These are phyloP conservation scores for Drosophila navojoa DNA, from an alignment of 1,140 invertebrate genomes.

Conservation along the genomic window DNA sequence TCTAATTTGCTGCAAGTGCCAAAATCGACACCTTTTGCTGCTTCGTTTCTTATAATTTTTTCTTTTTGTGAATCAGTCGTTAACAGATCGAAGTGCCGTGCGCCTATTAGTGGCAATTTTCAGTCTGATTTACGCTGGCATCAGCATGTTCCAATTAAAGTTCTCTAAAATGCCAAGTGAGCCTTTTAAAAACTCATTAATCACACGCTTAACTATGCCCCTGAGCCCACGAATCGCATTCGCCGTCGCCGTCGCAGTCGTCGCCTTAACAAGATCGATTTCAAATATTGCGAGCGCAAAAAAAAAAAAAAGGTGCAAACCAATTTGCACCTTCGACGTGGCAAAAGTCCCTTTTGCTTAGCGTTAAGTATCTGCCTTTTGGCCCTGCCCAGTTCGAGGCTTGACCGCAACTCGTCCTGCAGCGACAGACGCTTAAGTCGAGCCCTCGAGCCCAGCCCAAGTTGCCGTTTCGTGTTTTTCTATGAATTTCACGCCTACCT, in stretches of 20 bases:
- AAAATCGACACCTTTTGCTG: constrained; percentile 43
- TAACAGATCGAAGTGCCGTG: neutral
- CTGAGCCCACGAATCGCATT: constrained; percentile 12
- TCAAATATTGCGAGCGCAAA: constrained; percentile 68
- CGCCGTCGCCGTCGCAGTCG: neutral
- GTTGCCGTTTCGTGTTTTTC: constrained; percentile 57
- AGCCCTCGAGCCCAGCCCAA: constrained; percentile 31
- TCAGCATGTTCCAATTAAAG: constrained; percentile 82
- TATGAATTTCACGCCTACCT: constrained; percentile 79
- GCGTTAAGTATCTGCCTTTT: constrained; percentile 10
- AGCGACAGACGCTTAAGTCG: neutral
- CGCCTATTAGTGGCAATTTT: constrained; percentile 83
- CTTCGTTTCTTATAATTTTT: neutral
- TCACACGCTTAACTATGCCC: constrained; percentile 78
- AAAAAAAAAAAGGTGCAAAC: constrained; percentile 71
- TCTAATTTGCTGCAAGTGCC: constrained; percentile 39
- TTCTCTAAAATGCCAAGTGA: constrained; percentile 71
- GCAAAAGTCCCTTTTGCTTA: constrained; percentile 43
- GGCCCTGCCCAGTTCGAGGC: neutral
- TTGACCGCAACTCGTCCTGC: constrained; percentile 31
- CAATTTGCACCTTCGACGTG: constrained; percentile 81
- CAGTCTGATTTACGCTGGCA: constrained; percentile 81
- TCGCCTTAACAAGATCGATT: constrained; percentile 67
- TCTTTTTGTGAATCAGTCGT: neutral
- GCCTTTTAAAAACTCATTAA: constrained; percentile 83